Evolutionary conservation across 1,140 invertebrate species (phyloP), one percentile per base, ranked within the genome.

Genomic region (Lineus longissimus): DNA sequence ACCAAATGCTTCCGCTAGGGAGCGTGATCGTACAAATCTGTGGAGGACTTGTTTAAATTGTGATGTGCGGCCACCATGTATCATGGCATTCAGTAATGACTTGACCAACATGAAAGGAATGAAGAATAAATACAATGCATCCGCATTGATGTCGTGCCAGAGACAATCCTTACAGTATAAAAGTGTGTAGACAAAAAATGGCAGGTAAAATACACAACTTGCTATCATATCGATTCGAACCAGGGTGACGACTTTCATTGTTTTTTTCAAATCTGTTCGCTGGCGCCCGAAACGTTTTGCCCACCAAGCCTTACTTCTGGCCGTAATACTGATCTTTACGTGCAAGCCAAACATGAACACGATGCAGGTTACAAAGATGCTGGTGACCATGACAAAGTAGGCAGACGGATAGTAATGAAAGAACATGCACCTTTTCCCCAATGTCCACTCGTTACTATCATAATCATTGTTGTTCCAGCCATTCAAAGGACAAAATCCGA

Each of bases 401-500:
- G 47, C 47, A 19, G 47, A 23, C 47, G 47, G 47, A 59, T 72
- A 74, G 43, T 66, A 78, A 15, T 30, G 19, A 43, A 73, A 70
- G 31, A 73, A 71, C 17, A 6, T 19, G 25, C 47, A 51, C 47
- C 9, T 51, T 19, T 13, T 13, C 6, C 9, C n/a, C 19, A 23
- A 19, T n/a, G 47, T 7, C 47, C 47, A 51, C 6, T 19, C 11
- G 40, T 62, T 33, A 43, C 67, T 68, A 0, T 59, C 43, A 31
- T 62, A 61, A 1, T 62, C 55, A n/a, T 55, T 13, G 1, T 62
- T 19, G 51, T 71, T 66, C 75, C 71, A 76, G 9, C 73, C 72
- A 51, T 76, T 71, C 22, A 70, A 68, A 1, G 76, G 75, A 30
- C 74, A 33, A 61, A 78, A 78, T 6, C 76, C 76, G 9, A 76